Evolutionary conservation across 2,888 invertebrate species (phyloP).

Genomic region (Xanthia togata): DNA sequence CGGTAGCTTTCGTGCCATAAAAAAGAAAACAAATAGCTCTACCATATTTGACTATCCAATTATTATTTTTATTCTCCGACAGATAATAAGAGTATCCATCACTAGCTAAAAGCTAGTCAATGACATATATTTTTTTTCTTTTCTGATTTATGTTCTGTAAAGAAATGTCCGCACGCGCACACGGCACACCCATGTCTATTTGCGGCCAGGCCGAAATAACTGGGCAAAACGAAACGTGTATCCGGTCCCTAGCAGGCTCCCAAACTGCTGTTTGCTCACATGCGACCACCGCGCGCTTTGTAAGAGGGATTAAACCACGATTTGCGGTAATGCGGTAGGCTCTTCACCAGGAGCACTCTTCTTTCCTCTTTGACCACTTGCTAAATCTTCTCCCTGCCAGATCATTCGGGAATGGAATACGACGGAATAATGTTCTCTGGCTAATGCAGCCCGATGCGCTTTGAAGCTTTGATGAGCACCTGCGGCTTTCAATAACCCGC

Average conservation of each 20-base stretch:
- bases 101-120: constrained; percentile 74
- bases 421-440: constrained; percentile 68
- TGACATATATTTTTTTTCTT: constrained; percentile 79
- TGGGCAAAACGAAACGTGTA: constrained; percentile 81
- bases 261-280: constrained; percentile 72
- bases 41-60: constrained; percentile 7
- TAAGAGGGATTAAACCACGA: constrained; percentile 80
- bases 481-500: constrained; percentile 75
- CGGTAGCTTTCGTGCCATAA: constrained; percentile 32
- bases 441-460: constrained; percentile 72
- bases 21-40: constrained; percentile 44
- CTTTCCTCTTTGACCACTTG: constrained; percentile 79
- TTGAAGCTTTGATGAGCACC: constrained; percentile 75
- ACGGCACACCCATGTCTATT: constrained; percentile 80
- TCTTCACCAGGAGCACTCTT: constrained; percentile 73
- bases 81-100: constrained; percentile 63
- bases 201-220: constrained; percentile 83
- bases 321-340: constrained; percentile 82
- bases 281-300: constrained; percentile 73
- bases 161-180: constrained; percentile 78
- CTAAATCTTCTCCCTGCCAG: constrained; percentile 80
- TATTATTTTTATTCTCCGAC: not conserved
- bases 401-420: constrained; percentile 70
- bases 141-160: constrained; percentile 79
- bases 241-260: constrained; percentile 76